Percentiles rank a stretch among this genome's conserved stretches.
Conservation (phyloP, 2,888 invertebrate species). For the Heliconius erato region DNA sequence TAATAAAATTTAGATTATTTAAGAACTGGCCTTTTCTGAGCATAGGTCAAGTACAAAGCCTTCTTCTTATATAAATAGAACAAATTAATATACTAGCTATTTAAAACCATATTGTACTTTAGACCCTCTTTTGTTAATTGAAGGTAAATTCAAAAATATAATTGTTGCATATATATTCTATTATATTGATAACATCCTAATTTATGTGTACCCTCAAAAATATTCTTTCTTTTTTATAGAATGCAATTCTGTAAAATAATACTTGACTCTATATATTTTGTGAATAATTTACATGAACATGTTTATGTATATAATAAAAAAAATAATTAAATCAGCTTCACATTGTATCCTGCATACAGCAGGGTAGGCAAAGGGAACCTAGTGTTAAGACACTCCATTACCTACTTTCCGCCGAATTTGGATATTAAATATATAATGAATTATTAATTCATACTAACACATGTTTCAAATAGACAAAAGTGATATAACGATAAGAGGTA, state of each 20-base stretch:
- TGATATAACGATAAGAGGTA: no score
- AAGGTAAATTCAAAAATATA: background rate
- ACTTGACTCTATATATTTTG: background rate
- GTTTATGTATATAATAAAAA: background rate
- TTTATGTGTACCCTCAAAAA: constrained; percentile 2
- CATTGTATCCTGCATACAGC: no score
- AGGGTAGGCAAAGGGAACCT: no score
- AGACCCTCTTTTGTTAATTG: background rate
- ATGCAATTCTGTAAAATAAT: background rate
- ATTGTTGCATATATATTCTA: background rate
- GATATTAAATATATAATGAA: background rate
- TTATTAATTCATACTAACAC: background rate
- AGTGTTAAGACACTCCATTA: no score
- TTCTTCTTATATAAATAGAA: constrained; percentile 26
- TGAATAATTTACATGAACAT: background rate
- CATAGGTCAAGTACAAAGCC: constrained; percentile 43
- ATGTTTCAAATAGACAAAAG: background rate
- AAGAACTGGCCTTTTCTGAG: constrained; percentile 25
- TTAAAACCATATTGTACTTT: background rate
- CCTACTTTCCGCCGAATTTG: no score
- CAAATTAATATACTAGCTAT: constrained; percentile 7
- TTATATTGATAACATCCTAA: background rate
- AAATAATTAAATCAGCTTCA: no score
- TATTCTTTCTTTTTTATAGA: background rate
- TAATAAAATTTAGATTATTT: constrained; percentile 1